Base-by-base conservation (phyloP, 2,797 vertebrate genomes). In the Pterois miles region DNA sequence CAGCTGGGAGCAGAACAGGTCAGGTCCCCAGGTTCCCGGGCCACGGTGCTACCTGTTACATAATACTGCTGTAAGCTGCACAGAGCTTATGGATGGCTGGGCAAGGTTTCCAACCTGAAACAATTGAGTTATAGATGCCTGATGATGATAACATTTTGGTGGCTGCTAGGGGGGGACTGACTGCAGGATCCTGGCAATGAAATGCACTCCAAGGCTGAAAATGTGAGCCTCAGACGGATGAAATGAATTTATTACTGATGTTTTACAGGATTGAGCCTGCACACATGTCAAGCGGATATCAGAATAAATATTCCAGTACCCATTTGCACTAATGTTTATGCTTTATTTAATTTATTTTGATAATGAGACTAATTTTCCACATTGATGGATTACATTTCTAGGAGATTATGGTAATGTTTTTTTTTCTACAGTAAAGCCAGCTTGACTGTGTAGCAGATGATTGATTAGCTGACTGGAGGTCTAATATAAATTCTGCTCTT, bases 401-500 rank as follows among this genome's bases (percentile, higher is more conserved):
- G 54, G 53, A 71, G 80, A 84, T 87, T 68, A 77, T 82, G 65
- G 12, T 78, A 33, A 87, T 88, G 52, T 43, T 68, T 85, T 66
- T 53, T 70, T 66, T 76, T 22, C 59, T 40, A 63, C 29, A 48
- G 74, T 56, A 65, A 87, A 82, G 65, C 67, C 86, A 86, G 83
- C 65, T 68, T 58, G 40, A 78, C 83, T 81, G 81, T 74, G 71
- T 50, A 56, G 84, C 64, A 68, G 75, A 70, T 84, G 84, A 87
- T 85, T 66, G 71, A 85, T 90, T 78, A 58, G 72, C 74, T 57
- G 58, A 80, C 66, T 74, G 56, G 63, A 76, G 60, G 62, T 84
- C 78, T 91, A 58, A 90, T 88, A 73, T 80, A 73, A 88, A 85
- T 86, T 91, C 56, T 91, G 75, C 86, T 93, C 65, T 92, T 73